Conservation (phyloP, 2,113 vertebrate species). For the Nibea coibor region DNA sequence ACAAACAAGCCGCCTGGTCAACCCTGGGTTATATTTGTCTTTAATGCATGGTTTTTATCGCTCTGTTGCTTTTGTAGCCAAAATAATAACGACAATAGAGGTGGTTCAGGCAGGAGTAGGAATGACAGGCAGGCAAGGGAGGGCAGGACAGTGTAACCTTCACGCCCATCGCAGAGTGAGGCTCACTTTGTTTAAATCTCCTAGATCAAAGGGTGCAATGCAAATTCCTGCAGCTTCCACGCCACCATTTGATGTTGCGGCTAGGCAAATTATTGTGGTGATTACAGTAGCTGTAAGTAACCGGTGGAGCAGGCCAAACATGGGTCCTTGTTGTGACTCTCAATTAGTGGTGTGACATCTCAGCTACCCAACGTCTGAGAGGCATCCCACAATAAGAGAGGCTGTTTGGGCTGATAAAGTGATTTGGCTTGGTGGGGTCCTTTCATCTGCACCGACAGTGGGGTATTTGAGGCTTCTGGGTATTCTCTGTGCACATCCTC, state of each 20-base stretch:
- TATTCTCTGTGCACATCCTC: constrained; percentile 65
- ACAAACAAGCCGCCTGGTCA: constrained; percentile 56
- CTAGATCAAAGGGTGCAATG: constrained; percentile 79
- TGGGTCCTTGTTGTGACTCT: constrained; percentile 75
- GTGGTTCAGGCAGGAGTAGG: constrained; percentile 32
- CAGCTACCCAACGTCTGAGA: constrained; percentile 71
- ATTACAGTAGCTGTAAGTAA: constrained; percentile 77
- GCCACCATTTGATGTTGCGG: constrained; percentile 80
- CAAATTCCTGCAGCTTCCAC: constrained; percentile 79
- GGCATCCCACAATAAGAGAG: constrained; percentile 68
- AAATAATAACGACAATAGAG: constrained; percentile 64
- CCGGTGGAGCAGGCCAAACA: constrained; percentile 66
- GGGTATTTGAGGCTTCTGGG: constrained; percentile 72
- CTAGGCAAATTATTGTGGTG: constrained; percentile 77
- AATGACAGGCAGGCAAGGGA: constrained; percentile 37
- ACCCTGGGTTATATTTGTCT: constrained; percentile 48
- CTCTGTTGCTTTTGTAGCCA: constrained; percentile 61
- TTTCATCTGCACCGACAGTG: constrained; percentile 75
- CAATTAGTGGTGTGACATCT: constrained; percentile 81
- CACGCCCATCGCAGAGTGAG: constrained; percentile 65
- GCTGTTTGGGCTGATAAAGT: constrained; percentile 80
- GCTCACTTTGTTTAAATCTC: constrained; percentile 77
- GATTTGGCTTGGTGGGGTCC: constrained; percentile 70
- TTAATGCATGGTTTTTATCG: constrained; percentile 53
- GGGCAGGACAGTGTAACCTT: constrained; percentile 75